Base-by-base conservation (phyloP, 2,888 invertebrate species). In the Cepaea hortensis region DNA sequence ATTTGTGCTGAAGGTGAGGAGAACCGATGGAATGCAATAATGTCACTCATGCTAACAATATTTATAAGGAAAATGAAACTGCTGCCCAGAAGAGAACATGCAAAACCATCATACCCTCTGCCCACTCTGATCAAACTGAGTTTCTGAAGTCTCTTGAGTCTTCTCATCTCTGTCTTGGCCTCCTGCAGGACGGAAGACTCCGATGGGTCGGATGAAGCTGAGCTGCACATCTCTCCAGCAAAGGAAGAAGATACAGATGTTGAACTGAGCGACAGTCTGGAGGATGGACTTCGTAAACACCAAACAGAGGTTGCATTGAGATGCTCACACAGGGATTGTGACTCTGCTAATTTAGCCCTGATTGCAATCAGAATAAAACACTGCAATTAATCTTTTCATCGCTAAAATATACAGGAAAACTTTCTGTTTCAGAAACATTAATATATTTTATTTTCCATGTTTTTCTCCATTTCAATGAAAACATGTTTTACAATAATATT, bases 321-420 rank as follows among this genome's bases (percentile, higher is more conserved):
- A 90, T 96, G 96, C 90, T 97, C 96, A 92, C 97, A 97, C 92
- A 96, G 96, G 84, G 96, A 96, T 93, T 97, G 98, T 0, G 98
- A 96, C 95, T 99, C 98, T 93, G 97, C 96, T 85, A 99, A 95
- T 93, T 98, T 97, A 0, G 98, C 97, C 90, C 95, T 95, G 88
- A 85, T 55, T 55, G 55, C 55, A 55, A 55, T 55, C 35, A 55
- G 11, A 55, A 55, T 55, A 55, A 35, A 55, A 55, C 55, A 55
- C 55, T 11, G 11, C 55, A 55, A 55, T 55, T 55, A 55, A 9
- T 55, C 6, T 55, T 55, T 55, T 55, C 55, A 55, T 55, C 6
- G 11, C 11, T 55, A 55, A 55, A 55, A 55, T 55, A 55, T 11
- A 55, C 7, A 55, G 55, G 11, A 55, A 11, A 55, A 9, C 55